These are phyloP conservation scores for Aspidiotus destructor DNA, from an alignment of 2,888 invertebrate genomes.

Conservation along the genomic window DNA sequence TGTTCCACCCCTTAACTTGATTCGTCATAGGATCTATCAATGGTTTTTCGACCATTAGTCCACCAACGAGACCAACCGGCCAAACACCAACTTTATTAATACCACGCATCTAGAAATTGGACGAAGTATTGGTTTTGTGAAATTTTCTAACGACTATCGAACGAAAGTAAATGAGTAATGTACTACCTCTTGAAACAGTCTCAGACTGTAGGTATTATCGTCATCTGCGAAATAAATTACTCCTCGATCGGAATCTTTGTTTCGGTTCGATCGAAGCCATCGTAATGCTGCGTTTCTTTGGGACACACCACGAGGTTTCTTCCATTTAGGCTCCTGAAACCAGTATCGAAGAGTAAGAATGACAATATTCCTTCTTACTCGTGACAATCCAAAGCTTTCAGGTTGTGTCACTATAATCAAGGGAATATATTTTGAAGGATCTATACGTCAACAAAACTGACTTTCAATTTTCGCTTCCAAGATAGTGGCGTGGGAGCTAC, in stretches of 20 bases:
- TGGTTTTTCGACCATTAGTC: conserved; percentile 85
- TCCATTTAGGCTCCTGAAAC: conserved; percentile 58
- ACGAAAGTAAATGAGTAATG: background rate
- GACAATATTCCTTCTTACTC: no score
- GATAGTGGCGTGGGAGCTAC: conserved; percentile 58
- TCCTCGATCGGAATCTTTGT: conserved; percentile 51
- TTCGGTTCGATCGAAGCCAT: conserved; percentile 63
- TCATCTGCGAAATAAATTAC: conserved; percentile 95
- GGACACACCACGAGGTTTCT: conserved; percentile 76
- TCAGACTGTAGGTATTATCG: conserved; percentile 85
- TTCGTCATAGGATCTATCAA: conserved; percentile 55
- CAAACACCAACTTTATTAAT: conserved; percentile 79
- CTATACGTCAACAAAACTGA: conserved; percentile 36
- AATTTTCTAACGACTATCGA: background rate
- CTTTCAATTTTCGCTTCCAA: conserved; percentile 55
- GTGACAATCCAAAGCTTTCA: no score
- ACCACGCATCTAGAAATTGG: conserved; percentile 59
- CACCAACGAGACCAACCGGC: conserved; percentile 95
- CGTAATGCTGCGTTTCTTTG: conserved; percentile 77
- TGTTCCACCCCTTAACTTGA: conserved; percentile 55
- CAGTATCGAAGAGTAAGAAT: no score
- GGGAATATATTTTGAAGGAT: no score
- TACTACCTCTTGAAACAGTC: conserved; percentile 76
- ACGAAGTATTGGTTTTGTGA: conserved; percentile 2
- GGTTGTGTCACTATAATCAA: no score